phyloP scores from a whole-genome alignment of 1,140 invertebrate species.

The Drosophila tsacasi region DNA sequence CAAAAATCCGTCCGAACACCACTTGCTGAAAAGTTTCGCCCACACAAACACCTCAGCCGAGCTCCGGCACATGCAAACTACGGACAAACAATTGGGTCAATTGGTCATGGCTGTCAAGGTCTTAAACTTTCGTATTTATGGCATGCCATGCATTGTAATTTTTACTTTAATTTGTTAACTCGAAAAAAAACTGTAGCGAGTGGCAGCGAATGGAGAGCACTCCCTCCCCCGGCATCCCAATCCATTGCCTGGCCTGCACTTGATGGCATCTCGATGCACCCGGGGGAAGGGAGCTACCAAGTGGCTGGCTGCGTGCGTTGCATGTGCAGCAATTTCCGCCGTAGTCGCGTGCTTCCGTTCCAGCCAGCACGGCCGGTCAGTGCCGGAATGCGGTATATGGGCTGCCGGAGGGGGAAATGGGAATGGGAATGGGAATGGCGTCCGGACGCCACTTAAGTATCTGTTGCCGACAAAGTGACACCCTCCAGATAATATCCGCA shows the following conservation, averaged over 20 bases:
- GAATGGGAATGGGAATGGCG: slow-evolving; percentile 15
- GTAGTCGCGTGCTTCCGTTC: slow-evolving; percentile 76
- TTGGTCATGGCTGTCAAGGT: slow-evolving; percentile 80
- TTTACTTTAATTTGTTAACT: slow-evolving; percentile 76
- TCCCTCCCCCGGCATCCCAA: not conserved
- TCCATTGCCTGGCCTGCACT: slow-evolving; percentile 33
- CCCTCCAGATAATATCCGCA: slow-evolving; percentile 72
- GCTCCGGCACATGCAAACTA: slow-evolving; percentile 60
- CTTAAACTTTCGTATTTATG: slow-evolving; percentile 78
- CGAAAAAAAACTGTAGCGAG: slow-evolving; percentile 8
- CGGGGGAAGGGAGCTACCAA: slow-evolving; percentile 8
- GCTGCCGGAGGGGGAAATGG: slow-evolving; percentile 9
- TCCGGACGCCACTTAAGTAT: slow-evolving; percentile 72
- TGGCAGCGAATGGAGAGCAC: not conserved
- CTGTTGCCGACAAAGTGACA: slow-evolving; percentile 68
- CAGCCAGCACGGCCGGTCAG: slow-evolving; percentile 35
- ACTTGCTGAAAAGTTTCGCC: slow-evolving; percentile 14
- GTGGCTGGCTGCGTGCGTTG: slow-evolving; percentile 65
- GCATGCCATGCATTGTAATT: slow-evolving; percentile 75
- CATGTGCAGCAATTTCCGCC: slow-evolving; percentile 78
- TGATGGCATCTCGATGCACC: slow-evolving; percentile 37
- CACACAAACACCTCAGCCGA: slow-evolving; percentile 40
- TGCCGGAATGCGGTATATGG: slow-evolving; percentile 22
- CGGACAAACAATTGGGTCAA: slow-evolving; percentile 72
- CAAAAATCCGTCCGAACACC: not conserved